These are phyloP conservation scores for Alviniconcha marisindica DNA, from an alignment of 1,140 invertebrate genomes.

Conservation along the genomic window DNA sequence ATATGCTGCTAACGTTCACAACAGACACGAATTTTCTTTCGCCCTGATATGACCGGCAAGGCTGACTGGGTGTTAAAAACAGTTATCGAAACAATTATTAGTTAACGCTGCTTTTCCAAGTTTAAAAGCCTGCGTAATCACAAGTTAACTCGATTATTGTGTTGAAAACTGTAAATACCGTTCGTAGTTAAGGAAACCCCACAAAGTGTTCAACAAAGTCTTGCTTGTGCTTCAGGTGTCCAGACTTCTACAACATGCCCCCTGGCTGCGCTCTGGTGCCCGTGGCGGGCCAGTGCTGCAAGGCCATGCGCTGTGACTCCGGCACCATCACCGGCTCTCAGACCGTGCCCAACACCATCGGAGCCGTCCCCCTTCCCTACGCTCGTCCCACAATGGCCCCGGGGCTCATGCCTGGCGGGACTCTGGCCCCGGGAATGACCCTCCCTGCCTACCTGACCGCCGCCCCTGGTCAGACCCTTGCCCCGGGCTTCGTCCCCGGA, in stretches of 20 bases:
- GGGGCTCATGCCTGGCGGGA: slow-evolving; percentile 32
- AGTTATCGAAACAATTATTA: no score
- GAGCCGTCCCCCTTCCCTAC: slow-evolving; percentile 48
- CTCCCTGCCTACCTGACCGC: slow-evolving; percentile 52
- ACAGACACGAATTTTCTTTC: no score
- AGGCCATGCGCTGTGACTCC: slow-evolving; percentile 52
- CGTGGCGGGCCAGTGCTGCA: slow-evolving; percentile 61
- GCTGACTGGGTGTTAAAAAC: no score
- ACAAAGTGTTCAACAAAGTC: no score
- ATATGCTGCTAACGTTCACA: no score
- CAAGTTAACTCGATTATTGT: no score
- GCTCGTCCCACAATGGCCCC: slow-evolving; percentile 7
- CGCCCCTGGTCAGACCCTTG: slow-evolving; percentile 56
- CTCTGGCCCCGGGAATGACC: slow-evolving; percentile 43
- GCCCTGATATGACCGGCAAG: no score
- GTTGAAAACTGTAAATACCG: no score
- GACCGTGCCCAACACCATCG: slow-evolving; percentile 52
- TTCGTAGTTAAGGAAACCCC: no score
- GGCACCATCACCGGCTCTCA: slow-evolving; percentile 60
- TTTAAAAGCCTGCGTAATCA: no score
- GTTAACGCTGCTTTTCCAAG: no score
- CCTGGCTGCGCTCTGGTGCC: slow-evolving; percentile 54
- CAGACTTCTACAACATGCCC: slow-evolving; percentile 62
- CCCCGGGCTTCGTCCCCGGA: slow-evolving; percentile 53
- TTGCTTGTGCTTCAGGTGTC: slow-evolving; percentile 54